These are phyloP conservation scores for Bambusicola thoracicus DNA, from an alignment of 2,113 vertebrate genomes.

Conservation along the genomic window DNA sequence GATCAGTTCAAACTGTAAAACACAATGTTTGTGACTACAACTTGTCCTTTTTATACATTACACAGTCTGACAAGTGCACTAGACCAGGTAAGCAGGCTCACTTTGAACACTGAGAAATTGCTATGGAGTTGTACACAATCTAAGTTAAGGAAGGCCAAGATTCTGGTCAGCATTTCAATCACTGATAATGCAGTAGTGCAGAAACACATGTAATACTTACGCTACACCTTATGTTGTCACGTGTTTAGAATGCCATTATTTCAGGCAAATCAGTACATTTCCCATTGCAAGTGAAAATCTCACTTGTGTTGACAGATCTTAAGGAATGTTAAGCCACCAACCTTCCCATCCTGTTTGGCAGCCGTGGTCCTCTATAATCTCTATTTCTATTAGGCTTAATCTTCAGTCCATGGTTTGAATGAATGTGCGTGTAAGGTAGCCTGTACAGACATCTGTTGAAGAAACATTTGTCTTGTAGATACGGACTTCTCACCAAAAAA, in stretches of 20 bases:
- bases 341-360: not conserved
- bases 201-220: rapidly evolving
- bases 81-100: not conserved
- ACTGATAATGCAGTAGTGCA: not conserved
- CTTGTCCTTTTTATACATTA: slow-evolving; percentile 5
- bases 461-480: not conserved
- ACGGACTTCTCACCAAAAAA: no score
- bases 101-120: not conserved
- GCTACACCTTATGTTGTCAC: rapidly evolving
- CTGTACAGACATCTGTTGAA: not conserved
- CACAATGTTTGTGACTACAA: not conserved
- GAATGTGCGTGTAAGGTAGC: no score
- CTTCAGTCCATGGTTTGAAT: not conserved
- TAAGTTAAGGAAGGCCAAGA: not conserved
- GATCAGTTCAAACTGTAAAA: slow-evolving; percentile 26
- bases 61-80: not conserved
- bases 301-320: rapidly evolving
- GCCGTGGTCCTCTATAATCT: not conserved
- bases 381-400: not conserved
- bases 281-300: not conserved
- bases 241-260: not conserved
- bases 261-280: not conserved
- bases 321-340: not conserved
- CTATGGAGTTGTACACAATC: not conserved
- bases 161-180: not conserved